Evolutionary conservation across 2,113 vertebrate genomes (phyloP).

Genomic region (human): GRCh38 chr6:39517001-39517500

Average conservation of each 20-base stretch:
- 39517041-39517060: neutral
- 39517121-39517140: neutral
- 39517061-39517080: neutral
- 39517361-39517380: neutral
- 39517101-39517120: neutral
- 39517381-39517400: neutral
- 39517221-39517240: neutral
- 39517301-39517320: neutral
- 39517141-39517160: neutral
- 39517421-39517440: neutral
- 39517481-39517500: neutral
- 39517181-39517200: neutral
- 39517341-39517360: neutral
- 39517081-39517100: neutral
- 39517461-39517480: neutral
- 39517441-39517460: neutral
- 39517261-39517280: neutral
- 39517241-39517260: neutral
- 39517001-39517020: neutral
- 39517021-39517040: neutral
- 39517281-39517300: neutral
- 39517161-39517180: neutral
- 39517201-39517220: neutral
- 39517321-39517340: neutral
- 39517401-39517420: neutral